Conservation (phyloP, 2,113 vertebrate species). For the Campylomormyrus numenius region DNA sequence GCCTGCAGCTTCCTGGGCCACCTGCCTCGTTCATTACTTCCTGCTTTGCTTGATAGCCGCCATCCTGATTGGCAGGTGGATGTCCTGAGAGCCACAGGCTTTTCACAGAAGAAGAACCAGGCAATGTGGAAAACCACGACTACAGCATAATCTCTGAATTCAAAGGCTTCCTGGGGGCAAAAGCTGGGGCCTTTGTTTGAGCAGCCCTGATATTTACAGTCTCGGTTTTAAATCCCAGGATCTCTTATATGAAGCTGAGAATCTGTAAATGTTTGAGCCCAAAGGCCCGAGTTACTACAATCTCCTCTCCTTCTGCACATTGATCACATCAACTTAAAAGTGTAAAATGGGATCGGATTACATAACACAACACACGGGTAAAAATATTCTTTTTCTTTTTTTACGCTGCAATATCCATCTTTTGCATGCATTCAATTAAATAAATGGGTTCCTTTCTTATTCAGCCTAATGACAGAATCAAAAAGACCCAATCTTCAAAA, state of each 20-base stretch:
- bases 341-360: constrained; percentile 44
- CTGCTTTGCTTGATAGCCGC: background rate
- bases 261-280: constrained; percentile 26
- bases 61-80: background rate
- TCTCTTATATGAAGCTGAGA: constrained; percentile 29
- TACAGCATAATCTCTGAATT: background rate
- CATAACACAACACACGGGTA: constrained; percentile 42
- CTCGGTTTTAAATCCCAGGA: constrained; percentile 32
- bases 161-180: constrained; percentile 22
- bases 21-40: background rate
- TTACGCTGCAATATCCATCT: background rate
- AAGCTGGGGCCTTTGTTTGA: constrained; percentile 37
- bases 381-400: constrained; percentile 23
- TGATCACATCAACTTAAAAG: constrained; percentile 19
- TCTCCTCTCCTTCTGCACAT: constrained; percentile 27
- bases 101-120: background rate
- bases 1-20: background rate
- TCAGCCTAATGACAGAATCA: constrained; percentile 28
- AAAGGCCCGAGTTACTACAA: background rate
- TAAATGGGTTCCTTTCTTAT: constrained; percentile 30
- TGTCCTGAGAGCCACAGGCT: background rate
- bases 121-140: background rate
- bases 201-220: constrained; percentile 43
- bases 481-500: constrained; percentile 15
- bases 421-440: constrained; percentile 27